phyloP scores from a whole-genome alignment of 2,888 invertebrate genomes.

The Cremastobaeus sp. region DNA sequence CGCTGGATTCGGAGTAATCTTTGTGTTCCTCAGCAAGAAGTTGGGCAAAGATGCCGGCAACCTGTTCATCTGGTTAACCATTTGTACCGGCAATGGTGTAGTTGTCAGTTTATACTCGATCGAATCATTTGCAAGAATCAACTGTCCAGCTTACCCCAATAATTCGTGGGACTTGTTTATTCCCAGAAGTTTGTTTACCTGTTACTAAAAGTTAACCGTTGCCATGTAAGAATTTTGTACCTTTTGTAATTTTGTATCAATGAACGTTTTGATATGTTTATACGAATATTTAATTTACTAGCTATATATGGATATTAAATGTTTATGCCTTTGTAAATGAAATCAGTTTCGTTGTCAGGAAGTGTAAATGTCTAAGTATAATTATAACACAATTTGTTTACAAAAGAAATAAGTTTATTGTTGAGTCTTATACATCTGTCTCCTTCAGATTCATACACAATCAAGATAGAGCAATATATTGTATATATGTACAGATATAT shows the following conservation, averaged over 20 bases:
- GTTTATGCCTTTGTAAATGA: background rate
- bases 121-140: constrained; percentile 90
- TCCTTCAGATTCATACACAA: constrained; percentile 55
- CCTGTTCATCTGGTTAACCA: constrained; percentile 89
- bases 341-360: no score
- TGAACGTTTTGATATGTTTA: no score
- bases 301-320: no score
- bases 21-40: constrained; percentile 80
- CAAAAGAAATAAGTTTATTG: constrained; percentile 69
- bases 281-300: no score
- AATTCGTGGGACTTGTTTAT: constrained; percentile 78
- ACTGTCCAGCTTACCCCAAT: constrained; percentile 82
- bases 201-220: constrained; percentile 19
- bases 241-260: no score
- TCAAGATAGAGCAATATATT: constrained; percentile 67
- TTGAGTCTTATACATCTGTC: constrained; percentile 67
- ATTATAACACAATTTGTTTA: constrained; percentile 13
- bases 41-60: constrained; percentile 82
- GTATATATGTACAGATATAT: constrained; percentile 61
- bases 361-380: no score
- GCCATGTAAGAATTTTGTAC: background rate
- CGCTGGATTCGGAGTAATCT: constrained; percentile 83
- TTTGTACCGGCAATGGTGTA: constrained; percentile 88
- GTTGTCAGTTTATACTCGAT: constrained; percentile 88
- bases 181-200: constrained; percentile 79